These are phyloP conservation scores for Dermochelys coriacea DNA, from an alignment of 2,797 vertebrate species.

Conservation along the genomic window DNA sequence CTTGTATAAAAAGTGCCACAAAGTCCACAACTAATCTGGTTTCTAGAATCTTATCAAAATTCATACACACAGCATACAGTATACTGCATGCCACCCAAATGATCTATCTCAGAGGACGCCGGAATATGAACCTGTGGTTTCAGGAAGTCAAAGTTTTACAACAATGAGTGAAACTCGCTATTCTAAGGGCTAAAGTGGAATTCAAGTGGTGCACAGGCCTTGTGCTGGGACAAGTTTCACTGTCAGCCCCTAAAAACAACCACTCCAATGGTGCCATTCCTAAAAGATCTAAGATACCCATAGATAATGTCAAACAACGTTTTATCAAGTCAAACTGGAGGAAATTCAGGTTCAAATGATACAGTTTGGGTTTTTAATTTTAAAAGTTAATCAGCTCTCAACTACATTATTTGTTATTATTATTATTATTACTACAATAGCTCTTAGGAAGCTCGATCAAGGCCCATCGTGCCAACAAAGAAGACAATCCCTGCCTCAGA, in stretches of 20 bases:
- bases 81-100: neutral
- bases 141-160: neutral
- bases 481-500: neutral
- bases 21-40: neutral
- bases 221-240: neutral
- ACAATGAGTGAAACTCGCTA: neutral
- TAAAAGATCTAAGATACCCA: neutral
- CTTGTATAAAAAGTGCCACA: slow-evolving; percentile 1
- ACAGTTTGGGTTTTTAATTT: neutral
- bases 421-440: neutral
- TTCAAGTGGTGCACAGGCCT: neutral
- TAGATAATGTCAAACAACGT: neutral
- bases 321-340: neutral
- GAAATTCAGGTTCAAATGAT: neutral
- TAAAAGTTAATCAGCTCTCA: neutral
- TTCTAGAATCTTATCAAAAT: neutral
- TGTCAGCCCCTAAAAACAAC: neutral
- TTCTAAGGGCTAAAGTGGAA: neutral
- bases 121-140: neutral
- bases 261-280: neutral
- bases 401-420: neutral
- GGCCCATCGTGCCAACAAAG: neutral
- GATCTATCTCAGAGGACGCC: neutral
- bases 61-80: neutral
- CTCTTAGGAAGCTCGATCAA: neutral